Base-by-base conservation (phyloP, 2,113 vertebrate species). In the Alligator mississippiensis region DNA sequence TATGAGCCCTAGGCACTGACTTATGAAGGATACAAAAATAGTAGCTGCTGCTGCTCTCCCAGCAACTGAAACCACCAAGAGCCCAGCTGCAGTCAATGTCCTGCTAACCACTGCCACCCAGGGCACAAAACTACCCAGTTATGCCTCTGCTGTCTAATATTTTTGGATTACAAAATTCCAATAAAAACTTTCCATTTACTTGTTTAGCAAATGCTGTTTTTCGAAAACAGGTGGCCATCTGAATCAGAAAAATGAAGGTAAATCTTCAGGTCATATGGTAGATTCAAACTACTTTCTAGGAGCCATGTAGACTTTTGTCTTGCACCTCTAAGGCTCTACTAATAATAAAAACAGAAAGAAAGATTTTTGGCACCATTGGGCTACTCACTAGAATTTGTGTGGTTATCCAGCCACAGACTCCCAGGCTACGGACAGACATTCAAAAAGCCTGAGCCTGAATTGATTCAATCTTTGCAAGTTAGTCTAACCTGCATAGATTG, bases 311-410 rank as follows among this genome's bases (percentile, higher is more conserved):
- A 79, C 58, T 61, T 54, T 5, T 30, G 5, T 84, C 16, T 63
- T 22, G 1, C 2, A 22, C 38, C 38, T 75, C 38, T 64, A 58
- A 11, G 2, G 30, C 84, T 25, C 55, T 64, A 75, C 11, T 12
- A 57, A 14, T 19, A 70, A 12, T 24, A 38, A 76, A 11, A 34
- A 72, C 17, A 38, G 61, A 63, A 77, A 81, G 17, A 68, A 84
- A 54, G 4, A 30, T 2, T 76, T 18, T 84, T 78, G 24, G 62
- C 18, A 27, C 59, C 22, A 62, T 30, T 0, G 1, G 55, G 34
- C 55, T 54, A 77, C 0, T 0, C 34, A 30, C 22, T 58, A 1
- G 3, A 7, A 2, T 15, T 47, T 64, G 62, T 0, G 0, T 1
- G 68, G 80, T 90, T 58, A 55, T 24, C n/a, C 38, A 90, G 63